Evolutionary conservation across 2,888 invertebrate genomes (phyloP).

Genomic region (Glyphotaelius pellucidus): DNA sequence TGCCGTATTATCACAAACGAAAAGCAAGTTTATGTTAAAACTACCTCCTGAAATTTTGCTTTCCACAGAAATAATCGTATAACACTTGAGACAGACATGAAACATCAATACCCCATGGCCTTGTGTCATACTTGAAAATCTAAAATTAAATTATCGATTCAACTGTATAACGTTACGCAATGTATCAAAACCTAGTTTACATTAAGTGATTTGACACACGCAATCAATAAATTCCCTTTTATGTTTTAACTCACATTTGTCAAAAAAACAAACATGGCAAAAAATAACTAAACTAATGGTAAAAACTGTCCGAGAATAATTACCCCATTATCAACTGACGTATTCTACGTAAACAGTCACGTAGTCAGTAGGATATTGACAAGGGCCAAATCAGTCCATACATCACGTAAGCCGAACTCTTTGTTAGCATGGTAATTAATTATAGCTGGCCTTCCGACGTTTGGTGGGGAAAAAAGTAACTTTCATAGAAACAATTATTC

Average conservation of each 20-base stretch:
- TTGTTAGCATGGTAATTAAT: constrained; percentile 30
- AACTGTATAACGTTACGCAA: background rate
- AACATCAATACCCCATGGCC: background rate
- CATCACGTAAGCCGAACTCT: background rate
- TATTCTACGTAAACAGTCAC: background rate
- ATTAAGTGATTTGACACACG: background rate
- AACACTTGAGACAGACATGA: background rate
- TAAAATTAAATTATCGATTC: constrained; percentile 2
- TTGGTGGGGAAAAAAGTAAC: constrained; percentile 16
- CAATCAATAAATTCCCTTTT: background rate
- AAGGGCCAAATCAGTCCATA: background rate
- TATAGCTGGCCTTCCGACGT: constrained; percentile 2
- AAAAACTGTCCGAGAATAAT: background rate
- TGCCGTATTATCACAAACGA: background rate
- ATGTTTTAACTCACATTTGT: background rate
- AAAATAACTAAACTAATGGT: background rate
- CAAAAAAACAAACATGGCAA: background rate
- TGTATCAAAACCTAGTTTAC: background rate
- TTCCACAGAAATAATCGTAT: background rate
- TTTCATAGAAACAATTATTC: constrained; percentile 31
- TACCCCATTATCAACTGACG: background rate
- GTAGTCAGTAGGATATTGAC: constrained; percentile 3
- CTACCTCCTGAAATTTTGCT: background rate
- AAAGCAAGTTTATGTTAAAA: background rate
- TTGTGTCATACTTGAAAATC: background rate